Conservation (phyloP, 2,113 vertebrate species). For the Isurus oxyrinchus region DNA sequence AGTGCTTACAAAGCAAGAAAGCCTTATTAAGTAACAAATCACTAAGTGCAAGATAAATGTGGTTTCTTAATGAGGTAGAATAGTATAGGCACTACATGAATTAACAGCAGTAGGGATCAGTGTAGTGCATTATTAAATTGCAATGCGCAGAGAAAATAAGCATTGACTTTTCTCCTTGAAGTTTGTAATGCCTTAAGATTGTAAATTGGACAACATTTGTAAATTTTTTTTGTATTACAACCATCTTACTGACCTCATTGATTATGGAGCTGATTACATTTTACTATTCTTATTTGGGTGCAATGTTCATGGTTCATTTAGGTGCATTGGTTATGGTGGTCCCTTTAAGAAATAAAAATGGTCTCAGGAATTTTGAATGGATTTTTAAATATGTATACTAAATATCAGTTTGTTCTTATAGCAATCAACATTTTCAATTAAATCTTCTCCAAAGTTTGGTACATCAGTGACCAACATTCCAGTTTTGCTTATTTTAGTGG, state of each 20-base stretch:
- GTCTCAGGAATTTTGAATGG: background rate
- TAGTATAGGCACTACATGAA: background rate
- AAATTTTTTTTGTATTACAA: background rate
- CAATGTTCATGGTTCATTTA: background rate
- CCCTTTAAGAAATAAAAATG: background rate
- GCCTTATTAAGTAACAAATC: background rate
- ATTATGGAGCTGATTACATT: background rate
- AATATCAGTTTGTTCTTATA: background rate
- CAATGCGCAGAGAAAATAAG: background rate
- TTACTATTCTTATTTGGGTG: background rate
- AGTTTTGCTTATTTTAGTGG: background rate
- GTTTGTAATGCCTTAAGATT: conserved; percentile 1
- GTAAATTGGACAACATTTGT: background rate
- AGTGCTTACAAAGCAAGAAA: background rate
- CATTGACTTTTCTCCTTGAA: background rate
- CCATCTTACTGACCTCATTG: background rate
- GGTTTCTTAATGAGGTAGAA: background rate
- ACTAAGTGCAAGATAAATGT: background rate
- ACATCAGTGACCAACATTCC: background rate
- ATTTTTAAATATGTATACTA: background rate
- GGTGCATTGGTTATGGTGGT: background rate
- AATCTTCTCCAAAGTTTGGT: background rate
- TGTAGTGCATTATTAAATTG: background rate
- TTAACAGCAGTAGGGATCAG: background rate
- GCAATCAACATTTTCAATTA: background rate